Conservation (phyloP, 1,140 invertebrate genomes). For the Drosophila baimaii region DNA sequence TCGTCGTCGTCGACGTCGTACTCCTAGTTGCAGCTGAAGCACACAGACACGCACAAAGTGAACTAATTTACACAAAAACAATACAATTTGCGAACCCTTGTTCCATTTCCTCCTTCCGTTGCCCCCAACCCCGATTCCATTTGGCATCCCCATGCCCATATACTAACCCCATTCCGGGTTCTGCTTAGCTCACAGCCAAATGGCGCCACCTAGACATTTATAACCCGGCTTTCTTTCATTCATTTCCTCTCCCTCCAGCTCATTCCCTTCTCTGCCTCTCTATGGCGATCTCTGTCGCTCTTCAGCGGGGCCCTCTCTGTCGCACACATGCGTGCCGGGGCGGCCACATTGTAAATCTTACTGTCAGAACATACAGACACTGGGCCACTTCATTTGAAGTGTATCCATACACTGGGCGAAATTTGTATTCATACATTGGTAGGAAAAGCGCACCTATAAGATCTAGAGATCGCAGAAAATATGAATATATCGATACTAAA, state of each 20-base stretch:
- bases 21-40: constrained; percentile 42
- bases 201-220: constrained; percentile 80
- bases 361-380: constrained; percentile 69
- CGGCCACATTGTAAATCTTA: constrained; percentile 79
- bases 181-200: constrained; percentile 68
- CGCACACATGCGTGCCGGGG: constrained; percentile 53
- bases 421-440: no score
- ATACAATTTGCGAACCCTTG: constrained; percentile 80
- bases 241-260: constrained; percentile 3
- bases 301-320: constrained; percentile 2
- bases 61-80: constrained; percentile 83
- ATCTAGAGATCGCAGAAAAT: no score
- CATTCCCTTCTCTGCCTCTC: constrained; percentile 8
- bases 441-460: no score
- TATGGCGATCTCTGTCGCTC: constrained; percentile 24
- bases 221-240: constrained; percentile 48
- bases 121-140: constrained; percentile 14
- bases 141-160: constrained; percentile 38
- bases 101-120: constrained; percentile 30
- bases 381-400: constrained; percentile 65
- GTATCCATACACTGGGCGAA: constrained; percentile 9
- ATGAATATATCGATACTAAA: no score
- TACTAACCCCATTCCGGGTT: constrained; percentile 61
- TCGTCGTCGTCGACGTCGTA: not conserved
- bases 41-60: constrained; percentile 63